Percentiles rank a stretch among this genome's conserved stretches.
Conservation (phyloP, 2,888 invertebrate species). For the Epirrhoe tristata region DNA sequence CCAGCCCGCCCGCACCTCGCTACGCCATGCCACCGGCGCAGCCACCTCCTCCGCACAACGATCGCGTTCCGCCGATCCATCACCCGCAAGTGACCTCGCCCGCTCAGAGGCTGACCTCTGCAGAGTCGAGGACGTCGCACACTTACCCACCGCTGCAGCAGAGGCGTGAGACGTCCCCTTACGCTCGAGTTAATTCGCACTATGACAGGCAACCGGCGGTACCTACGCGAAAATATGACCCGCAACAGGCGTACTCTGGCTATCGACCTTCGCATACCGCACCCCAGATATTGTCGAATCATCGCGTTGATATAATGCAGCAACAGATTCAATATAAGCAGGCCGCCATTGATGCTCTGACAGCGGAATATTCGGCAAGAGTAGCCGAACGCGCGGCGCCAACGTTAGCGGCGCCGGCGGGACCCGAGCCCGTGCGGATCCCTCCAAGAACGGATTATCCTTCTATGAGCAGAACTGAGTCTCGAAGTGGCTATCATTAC, state of each 20-base stretch:
- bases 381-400: slow-evolving; percentile 67
- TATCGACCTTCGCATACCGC: slow-evolving; percentile 67
- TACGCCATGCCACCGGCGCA: slow-evolving; percentile 65
- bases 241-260: slow-evolving; percentile 77
- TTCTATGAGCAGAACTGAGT: slow-evolving; percentile 62
- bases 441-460: slow-evolving; percentile 67
- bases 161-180: slow-evolving; percentile 71
- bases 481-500: slow-evolving; percentile 68
- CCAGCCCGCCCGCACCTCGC: slow-evolving; percentile 70
- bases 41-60: slow-evolving; percentile 76
- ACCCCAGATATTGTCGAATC: slow-evolving; percentile 66
- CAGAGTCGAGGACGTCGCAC: slow-evolving; percentile 65
- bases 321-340: slow-evolving; percentile 68
- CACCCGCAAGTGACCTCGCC: slow-evolving; percentile 67
- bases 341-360: slow-evolving; percentile 62
- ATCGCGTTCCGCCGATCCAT: slow-evolving; percentile 80
- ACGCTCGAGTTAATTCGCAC: slow-evolving; percentile 62
- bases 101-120: slow-evolving; percentile 60
- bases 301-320: slow-evolving; percentile 70
- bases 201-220: slow-evolving; percentile 71
- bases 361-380: slow-evolving; percentile 65
- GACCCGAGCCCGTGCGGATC: slow-evolving; percentile 63
- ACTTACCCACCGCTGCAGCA: slow-evolving; percentile 66
- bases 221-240: slow-evolving; percentile 75
- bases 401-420: slow-evolving; percentile 61